Conservation (phyloP, 2,113 vertebrate species). For the Cebidichthys violaceus region DNA sequence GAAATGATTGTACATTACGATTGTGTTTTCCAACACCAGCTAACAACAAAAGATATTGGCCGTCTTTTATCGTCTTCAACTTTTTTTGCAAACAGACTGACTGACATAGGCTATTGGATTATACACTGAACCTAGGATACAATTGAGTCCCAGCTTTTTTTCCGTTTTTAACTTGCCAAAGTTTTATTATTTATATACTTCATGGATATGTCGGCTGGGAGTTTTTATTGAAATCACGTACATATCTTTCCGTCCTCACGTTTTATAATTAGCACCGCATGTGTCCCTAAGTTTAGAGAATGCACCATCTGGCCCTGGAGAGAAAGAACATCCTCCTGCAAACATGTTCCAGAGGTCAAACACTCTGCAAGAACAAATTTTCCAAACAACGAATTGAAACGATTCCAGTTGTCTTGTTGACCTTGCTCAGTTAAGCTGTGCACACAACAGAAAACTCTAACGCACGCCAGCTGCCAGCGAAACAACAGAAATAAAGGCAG, state of each 20-base stretch:
- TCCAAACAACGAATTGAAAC: slow-evolving; percentile 55
- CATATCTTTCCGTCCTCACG: neutral
- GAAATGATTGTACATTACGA: neutral
- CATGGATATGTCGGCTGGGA: neutral
- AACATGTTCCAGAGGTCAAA: slow-evolving; percentile 62
- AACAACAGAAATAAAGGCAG: neutral
- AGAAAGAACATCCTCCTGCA: slow-evolving; percentile 35
- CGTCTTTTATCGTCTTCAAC: neutral
- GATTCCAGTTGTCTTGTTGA: slow-evolving; percentile 53
- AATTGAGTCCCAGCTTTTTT: neutral
- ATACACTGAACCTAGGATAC: neutral
- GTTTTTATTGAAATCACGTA: neutral
- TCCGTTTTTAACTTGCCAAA: neutral
- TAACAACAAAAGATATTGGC: neutral
- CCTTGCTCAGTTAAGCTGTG: slow-evolving; percentile 41
- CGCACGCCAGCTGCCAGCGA: slow-evolving; percentile 8
- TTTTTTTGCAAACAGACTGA: neutral
- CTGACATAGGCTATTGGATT: neutral
- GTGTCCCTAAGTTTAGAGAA: slow-evolving; percentile 40
- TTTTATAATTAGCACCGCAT: neutral
- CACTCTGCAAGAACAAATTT: slow-evolving; percentile 50
- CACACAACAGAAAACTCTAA: slow-evolving; percentile 28
- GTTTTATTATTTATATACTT: neutral
- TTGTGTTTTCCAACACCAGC: neutral
- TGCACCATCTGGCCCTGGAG: slow-evolving; percentile 62